Conservation (phyloP, 1,140 invertebrate species). For the Brachionus koreanus region DNA sequence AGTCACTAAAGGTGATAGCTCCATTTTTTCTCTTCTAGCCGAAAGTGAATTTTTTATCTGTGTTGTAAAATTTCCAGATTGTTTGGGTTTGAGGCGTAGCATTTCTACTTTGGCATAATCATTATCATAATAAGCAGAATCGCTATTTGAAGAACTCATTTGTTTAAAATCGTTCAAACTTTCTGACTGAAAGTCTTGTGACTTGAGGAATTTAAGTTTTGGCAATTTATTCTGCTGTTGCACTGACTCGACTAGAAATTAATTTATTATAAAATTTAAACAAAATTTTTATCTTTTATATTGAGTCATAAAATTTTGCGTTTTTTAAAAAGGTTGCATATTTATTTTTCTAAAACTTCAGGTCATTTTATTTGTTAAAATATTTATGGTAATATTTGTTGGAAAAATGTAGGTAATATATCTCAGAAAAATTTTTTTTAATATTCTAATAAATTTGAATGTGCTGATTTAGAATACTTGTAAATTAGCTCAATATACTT, state of each 20-base stretch:
- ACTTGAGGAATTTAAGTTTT: slow-evolving; percentile 10
- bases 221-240: slow-evolving; percentile 1
- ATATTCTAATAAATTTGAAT: no score
- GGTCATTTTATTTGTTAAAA: no score
- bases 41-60: neutral
- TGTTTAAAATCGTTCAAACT: neutral
- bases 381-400: no score
- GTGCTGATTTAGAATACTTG: no score
- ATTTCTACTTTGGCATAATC: slow-evolving; percentile 27
- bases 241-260: neutral
- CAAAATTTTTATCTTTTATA: no score
- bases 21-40: neutral
- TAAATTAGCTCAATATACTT: no score
- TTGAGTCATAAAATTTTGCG: no score
- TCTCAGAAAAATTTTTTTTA: no score
- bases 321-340: no score
- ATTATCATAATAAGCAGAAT: neutral
- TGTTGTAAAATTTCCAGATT: neutral
- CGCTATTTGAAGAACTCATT: neutral
- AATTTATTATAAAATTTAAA: no score
- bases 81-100: neutral
- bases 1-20: neutral
- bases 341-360: no score
- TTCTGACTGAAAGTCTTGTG: neutral
- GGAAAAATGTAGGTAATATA: no score